Percentiles rank a stretch among this genome's conserved stretches.
Conservation (phyloP, 2,888 invertebrate species). For the Nymphalis polychloros region DNA sequence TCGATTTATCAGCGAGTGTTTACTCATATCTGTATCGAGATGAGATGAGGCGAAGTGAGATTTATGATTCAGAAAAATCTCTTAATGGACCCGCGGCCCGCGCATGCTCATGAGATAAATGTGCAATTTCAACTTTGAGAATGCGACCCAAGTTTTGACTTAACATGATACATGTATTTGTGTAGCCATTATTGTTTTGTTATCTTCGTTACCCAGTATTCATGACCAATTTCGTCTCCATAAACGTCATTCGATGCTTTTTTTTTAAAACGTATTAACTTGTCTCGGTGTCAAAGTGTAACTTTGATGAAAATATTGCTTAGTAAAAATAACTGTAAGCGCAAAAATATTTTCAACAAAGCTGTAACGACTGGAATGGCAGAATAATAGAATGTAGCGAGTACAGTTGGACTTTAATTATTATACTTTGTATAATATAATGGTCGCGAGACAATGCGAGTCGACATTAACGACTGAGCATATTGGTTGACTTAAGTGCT, state of each 20-base stretch:
- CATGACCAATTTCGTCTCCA: background rate
- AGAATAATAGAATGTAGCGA: background rate
- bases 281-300: too few species aligned
- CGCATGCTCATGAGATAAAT: conserved; percentile 78
- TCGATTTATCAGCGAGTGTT: conserved; percentile 52
- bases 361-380: background rate
- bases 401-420: conserved; percentile 61
- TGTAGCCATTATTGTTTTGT: conserved; percentile 47
- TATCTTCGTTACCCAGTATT: conserved; percentile 23
- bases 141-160: conserved; percentile 79
- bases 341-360: background rate
- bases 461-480: conserved; percentile 69
- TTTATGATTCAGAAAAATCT: conserved; percentile 81
- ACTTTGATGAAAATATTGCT: background rate
- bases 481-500: conserved; percentile 77
- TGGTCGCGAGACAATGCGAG: conserved; percentile 67
- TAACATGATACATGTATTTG: conserved; percentile 72
- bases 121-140: conserved; percentile 80
- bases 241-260: background rate
- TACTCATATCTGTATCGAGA: conserved; percentile 75
- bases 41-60: conserved; percentile 79
- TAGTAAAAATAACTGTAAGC: background rate
- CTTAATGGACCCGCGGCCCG: conserved; percentile 78
- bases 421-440: conserved; percentile 70
- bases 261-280: too few species aligned